These are phyloP conservation scores for Gallinago paraguaiae DNA, from an alignment of 2,113 vertebrate species.

Conservation along the genomic window DNA sequence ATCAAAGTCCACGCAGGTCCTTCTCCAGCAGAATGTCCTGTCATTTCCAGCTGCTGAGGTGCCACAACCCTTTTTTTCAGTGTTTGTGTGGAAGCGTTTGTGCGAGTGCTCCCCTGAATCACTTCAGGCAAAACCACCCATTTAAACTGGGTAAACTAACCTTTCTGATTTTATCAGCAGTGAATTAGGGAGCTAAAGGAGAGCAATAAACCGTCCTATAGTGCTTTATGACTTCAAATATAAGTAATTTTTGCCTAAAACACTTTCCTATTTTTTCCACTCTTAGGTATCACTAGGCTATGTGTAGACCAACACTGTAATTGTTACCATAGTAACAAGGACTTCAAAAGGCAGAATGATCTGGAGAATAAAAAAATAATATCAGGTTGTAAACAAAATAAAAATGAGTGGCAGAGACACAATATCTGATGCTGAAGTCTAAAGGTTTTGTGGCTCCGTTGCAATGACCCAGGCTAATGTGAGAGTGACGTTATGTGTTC, in stretches of 20 bases:
- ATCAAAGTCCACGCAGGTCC: not conserved
- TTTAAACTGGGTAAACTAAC: not conserved
- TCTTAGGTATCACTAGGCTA: not conserved
- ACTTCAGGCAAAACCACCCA: not conserved
- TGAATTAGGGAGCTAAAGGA: not conserved
- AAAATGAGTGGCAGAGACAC: not conserved
- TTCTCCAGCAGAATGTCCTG: not conserved
- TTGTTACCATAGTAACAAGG: slow-evolving; percentile 63
- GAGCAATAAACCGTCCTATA: not conserved
- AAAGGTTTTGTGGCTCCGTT: not conserved
- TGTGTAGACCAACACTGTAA: not conserved
- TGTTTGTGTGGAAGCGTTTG: not conserved
- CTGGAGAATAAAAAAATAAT: not conserved
- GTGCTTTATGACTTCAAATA: not conserved
- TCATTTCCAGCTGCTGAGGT: not conserved
- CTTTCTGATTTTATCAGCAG: not conserved
- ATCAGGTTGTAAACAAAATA: not conserved
- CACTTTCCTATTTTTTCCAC: not conserved
- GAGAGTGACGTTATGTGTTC: not conserved
- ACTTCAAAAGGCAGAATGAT: slow-evolving; percentile 1
- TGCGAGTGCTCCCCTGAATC: not conserved
- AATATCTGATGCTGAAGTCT: not conserved
- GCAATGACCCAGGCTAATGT: not conserved
- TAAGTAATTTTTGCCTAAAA: not conserved
- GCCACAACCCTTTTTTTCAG: not conserved